Base-by-base conservation (phyloP, 2,888 invertebrate genomes). In the Rotaria socialis region DNA sequence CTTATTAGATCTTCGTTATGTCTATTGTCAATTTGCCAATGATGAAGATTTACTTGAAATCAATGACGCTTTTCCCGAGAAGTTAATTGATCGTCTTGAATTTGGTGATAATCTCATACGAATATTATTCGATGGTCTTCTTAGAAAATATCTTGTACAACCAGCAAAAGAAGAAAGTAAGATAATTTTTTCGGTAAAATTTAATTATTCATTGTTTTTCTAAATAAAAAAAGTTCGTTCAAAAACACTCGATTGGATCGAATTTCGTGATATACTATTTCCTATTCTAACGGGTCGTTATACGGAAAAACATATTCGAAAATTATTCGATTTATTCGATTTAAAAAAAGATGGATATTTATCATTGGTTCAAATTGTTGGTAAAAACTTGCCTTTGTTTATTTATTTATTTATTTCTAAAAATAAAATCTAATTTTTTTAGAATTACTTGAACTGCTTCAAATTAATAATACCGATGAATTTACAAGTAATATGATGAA, bases 211-310 rank as follows among this genome's bases (percentile, higher is more conserved):
- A 7, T 56, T 3, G 5, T 67, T 8, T 67, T 67, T 19, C 35
- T 35, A 19, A 6, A 5, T 35, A 16, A 14, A 35, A 35, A 19
- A 11, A 80, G 80, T 11, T 47, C 80, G 80, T n/a, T 47, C 80
- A 47, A 47, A 80, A n/a, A 47, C 47, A 80, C n/a, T 80, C 4
- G 47, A 80, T 47, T 80, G 80, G 80, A 47, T 1, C 47, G 80
- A 80, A 80, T 80, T 80, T 47, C 80, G 80, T 43, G 80, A 80
- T 80, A 47, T 80, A n/a, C 47, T 80, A 11, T 80, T 80, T n/a
- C 80, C 80, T 22, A 80, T 80, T 14, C 4, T 80, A 11, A 80
- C 47, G 11, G 47, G 80, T 47, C 80, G 47, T 14, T 80, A 80
- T 47, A 80, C 19, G 47, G 80, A 80, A 47, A 1, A n/a, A n/a